Conservation (phyloP, 2,797 vertebrate species). For the Momotus momota region DNA sequence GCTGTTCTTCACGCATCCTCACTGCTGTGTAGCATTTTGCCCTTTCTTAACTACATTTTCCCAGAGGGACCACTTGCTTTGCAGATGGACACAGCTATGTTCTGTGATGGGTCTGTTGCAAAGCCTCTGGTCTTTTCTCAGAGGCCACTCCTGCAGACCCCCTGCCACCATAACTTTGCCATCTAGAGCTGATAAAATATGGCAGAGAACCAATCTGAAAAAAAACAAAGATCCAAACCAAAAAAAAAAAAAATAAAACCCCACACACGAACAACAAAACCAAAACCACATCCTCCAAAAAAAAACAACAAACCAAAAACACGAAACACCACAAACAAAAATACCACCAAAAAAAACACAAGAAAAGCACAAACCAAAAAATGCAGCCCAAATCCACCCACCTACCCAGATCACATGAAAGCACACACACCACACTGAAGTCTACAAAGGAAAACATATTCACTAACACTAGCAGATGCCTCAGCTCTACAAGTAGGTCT, state of each 20-base stretch:
- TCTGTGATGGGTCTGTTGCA: not conserved
- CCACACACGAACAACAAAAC: not conserved
- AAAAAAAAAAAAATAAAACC: not conserved
- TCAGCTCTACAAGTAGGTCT: not conserved
- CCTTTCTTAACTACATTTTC: not conserved
- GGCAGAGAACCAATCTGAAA: fast-evolving
- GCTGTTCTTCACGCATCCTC: not conserved
- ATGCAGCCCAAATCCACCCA: not conserved
- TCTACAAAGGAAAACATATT: not conserved
- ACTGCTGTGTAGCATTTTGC: not conserved
- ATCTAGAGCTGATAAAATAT: not conserved
- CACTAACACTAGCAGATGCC: not conserved
- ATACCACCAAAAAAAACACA: not conserved
- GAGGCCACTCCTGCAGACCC: not conserved
- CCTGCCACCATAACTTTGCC: not conserved
- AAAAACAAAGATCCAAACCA: not conserved
- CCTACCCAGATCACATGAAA: not conserved
- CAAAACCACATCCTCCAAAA: not conserved
- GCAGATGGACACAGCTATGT: not conserved
- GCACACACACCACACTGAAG: not conserved
- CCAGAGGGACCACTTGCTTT: not conserved
- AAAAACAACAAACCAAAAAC: too few relatives aligned
- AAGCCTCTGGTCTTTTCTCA: not conserved
- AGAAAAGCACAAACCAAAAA: too few relatives aligned
- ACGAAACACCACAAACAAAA: too few relatives aligned